A percentile compares a stretch with the other conserved stretches of the same genome.
Evolutionary conservation across 2,888 invertebrate species (phyloP).

Genomic region (Erebia ligea): DNA sequence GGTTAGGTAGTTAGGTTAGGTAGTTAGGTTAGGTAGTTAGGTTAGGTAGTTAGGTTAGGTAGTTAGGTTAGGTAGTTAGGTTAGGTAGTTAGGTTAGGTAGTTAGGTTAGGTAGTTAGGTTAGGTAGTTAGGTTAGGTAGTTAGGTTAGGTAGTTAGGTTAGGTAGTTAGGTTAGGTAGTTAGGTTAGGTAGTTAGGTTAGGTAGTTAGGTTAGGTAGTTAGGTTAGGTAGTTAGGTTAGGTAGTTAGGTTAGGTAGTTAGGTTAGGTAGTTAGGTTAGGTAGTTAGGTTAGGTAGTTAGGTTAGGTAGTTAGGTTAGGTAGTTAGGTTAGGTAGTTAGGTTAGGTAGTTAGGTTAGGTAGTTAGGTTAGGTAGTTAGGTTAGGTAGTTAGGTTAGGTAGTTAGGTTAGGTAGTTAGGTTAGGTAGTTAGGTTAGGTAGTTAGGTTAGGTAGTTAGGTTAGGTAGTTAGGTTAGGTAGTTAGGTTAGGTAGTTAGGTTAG

Average conservation of each 20-base stretch:
- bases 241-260: constrained; percentile 22
- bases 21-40: constrained; percentile 29
- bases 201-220: constrained; percentile 21
- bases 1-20: constrained; percentile 32
- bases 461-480: constrained; percentile 11
- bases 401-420: constrained; percentile 13
- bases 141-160: constrained; percentile 40
- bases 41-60: constrained; percentile 31
- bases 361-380: constrained; percentile 12
- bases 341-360: constrained; percentile 14
- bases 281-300: constrained; percentile 31
- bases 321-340: constrained; percentile 24
- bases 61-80: constrained; percentile 30
- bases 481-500: constrained; percentile 18
- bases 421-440: constrained; percentile 12
- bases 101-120: constrained; percentile 36
- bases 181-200: constrained; percentile 27
- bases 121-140: constrained; percentile 32
- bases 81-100: constrained; percentile 29
- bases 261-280: constrained; percentile 32
- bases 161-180: constrained; percentile 39
- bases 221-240: constrained; percentile 20
- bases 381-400: constrained; percentile 11
- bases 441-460: constrained; percentile 12
- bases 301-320: constrained; percentile 32